Evolutionary conservation across 2,113 vertebrate genomes (phyloP), one percentile per base, ranked within the genome.

Genomic region (Chionis minor): DNA sequence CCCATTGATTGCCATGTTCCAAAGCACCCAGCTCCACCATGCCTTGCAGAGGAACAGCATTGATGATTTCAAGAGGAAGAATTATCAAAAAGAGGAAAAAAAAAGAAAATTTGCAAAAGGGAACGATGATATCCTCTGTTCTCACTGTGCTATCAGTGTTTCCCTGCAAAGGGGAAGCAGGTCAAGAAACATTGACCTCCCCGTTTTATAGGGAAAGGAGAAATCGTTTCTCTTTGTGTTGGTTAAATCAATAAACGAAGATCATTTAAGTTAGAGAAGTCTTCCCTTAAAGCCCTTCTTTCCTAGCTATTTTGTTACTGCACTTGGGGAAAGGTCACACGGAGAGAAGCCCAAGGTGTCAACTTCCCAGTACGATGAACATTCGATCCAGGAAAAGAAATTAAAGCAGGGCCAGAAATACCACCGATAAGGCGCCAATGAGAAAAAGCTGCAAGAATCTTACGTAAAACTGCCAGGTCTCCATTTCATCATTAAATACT

Each of bases 361-460:
- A 61, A 66, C 91, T 95, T 95, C 84, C 88, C 83, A 61, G 73
- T 6, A 38, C 19, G 32, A 81, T 13, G 70, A 91, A 63, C 91
- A 81, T 72, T 69, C 3, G 19, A 88, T 88, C 91, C 84, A 85
- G 65, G 63, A 77, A 77, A 85, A 93, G 91, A 93, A 81, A 95
- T 44, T 35, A 81, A 91, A 78, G 80, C 9, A 77, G 88, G 63
- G 83, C 56, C 83, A 93, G 88, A 91, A 95, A 91, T 78, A 67
- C 74, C 70, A 66, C 32, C 13, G 3, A 61, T 40, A 66, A n/a
- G 1, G 40, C 2, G 5, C n/a, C 79, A 81, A 74, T 33, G 26
- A 90, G 83, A 38, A 75, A 63, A 91, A 74, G 18, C 38, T 14
- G 19, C 62, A 40, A 52, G 58, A 81, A 88, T 47, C 85, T 45